phyloP scores from a whole-genome alignment of 1,140 invertebrate species.

The Caenorhabditis briggsae region DNA sequence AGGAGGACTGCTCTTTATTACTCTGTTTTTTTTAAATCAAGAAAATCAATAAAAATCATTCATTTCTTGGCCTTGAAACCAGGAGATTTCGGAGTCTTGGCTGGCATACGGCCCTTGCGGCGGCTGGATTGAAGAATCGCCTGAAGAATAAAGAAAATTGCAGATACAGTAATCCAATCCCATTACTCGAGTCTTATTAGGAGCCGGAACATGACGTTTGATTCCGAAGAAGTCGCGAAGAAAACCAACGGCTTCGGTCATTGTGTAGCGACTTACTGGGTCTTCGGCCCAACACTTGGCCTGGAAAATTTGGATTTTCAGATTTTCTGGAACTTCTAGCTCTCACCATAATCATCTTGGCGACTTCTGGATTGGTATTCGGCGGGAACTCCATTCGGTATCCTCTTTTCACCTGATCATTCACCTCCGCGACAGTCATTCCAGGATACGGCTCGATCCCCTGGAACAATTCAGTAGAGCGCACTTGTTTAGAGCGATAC shows the following conservation, averaged over 20 bases:
- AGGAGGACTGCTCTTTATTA: too few species aligned
- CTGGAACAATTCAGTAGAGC: too few species aligned
- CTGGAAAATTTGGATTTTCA: not conserved
- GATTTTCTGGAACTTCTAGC: not conserved
- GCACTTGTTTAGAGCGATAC: too few species aligned
- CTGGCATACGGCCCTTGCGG: too few species aligned
- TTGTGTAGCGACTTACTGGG: constrained; percentile 42
- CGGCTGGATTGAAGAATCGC: too few species aligned
- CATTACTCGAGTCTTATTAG: too few species aligned
- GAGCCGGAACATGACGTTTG: not conserved
- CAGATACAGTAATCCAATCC: too few species aligned
- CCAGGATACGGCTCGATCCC: constrained; percentile 62
- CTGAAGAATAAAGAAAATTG: too few species aligned
- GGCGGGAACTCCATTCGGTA: constrained; percentile 57
- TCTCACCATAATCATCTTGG: not conserved
- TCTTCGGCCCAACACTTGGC: constrained; percentile 43
- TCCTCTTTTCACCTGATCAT: constrained; percentile 8
- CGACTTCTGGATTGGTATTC: not conserved
- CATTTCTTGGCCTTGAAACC: too few species aligned
- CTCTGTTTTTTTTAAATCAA: too few species aligned
- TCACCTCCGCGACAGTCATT: constrained; percentile 61
- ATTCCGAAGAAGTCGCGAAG: constrained; percentile 36
- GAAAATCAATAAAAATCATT: too few species aligned
- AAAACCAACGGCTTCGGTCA: constrained; percentile 47
- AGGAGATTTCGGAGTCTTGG: too few species aligned